These are phyloP conservation scores for Phanerotoma sp. DNA, from an alignment of 2,888 invertebrate species.

Conservation along the genomic window DNA sequence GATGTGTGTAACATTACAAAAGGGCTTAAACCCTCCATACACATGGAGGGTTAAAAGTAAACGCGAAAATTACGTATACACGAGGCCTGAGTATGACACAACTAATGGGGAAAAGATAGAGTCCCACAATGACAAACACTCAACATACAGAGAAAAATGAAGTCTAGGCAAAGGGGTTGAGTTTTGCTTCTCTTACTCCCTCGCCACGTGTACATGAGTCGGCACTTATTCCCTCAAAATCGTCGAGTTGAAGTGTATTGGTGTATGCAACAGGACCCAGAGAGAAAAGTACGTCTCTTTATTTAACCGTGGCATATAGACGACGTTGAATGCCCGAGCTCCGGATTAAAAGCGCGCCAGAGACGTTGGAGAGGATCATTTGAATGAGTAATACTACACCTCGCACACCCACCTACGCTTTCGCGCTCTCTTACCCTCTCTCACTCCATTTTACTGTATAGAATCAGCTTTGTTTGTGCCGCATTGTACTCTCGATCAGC, in stretches of 20 bases:
- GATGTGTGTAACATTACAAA: slow-evolving; percentile 36
- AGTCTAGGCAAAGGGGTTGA: slow-evolving; percentile 44
- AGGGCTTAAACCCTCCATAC: too few relatives aligned
- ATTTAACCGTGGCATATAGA: slow-evolving; percentile 44
- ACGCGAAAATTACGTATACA: slow-evolving; percentile 13
- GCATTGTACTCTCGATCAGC: slow-evolving; percentile 51
- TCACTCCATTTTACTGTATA: neutral
- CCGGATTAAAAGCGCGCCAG: slow-evolving; percentile 52
- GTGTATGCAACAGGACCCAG: slow-evolving; percentile 36
- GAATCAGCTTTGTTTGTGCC: slow-evolving; percentile 56
- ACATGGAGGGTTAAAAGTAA: slow-evolving; percentile 5
- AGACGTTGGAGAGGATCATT: slow-evolving; percentile 51
- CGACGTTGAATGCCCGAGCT: slow-evolving; percentile 50
- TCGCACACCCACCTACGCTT: slow-evolving; percentile 55
- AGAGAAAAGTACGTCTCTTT: slow-evolving; percentile 42
- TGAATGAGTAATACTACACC: slow-evolving; percentile 59
- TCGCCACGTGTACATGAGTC: slow-evolving; percentile 14
- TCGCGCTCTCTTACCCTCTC: neutral
- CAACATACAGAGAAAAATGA: slow-evolving; percentile 34
- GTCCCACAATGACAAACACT: slow-evolving; percentile 16
- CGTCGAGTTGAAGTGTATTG: slow-evolving; percentile 17
- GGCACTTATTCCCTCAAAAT: slow-evolving; percentile 12
- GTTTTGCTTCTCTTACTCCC: slow-evolving; percentile 8
- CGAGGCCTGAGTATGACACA: slow-evolving; percentile 40
- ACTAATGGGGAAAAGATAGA: slow-evolving; percentile 36